A percentile compares a stretch with the other conserved stretches of the same genome.
Evolutionary conservation across 2,797 vertebrate genomes (phyloP).

Genomic region (Semotilus atromaculatus): DNA sequence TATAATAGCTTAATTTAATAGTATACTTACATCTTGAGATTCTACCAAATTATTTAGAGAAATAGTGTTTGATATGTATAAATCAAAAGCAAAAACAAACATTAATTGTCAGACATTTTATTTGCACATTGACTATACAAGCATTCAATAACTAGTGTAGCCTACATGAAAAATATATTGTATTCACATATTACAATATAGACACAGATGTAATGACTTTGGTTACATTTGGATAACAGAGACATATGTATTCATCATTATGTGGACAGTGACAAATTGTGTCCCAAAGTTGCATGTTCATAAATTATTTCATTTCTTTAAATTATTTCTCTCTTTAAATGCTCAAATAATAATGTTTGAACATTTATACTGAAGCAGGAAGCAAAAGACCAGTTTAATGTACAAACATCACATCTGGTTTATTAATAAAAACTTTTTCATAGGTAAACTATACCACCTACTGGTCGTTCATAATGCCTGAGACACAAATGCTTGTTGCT

Average conservation of each 20-base stretch:
- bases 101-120: not conserved
- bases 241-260: not conserved
- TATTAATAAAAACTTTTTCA: not conserved
- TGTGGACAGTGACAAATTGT: not conserved
- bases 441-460: conserved; percentile 53
- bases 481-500: not conserved
- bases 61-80: not conserved
- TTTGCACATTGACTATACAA: not conserved
- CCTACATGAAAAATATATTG: not conserved
- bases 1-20: not conserved
- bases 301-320: too few species aligned
- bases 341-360: not conserved
- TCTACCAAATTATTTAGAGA: not conserved
- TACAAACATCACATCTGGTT: conserved; percentile 21
- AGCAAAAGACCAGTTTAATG: conserved; percentile 27
- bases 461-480: conserved; percentile 47
- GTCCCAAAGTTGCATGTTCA: not conserved
- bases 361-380: not conserved
- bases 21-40: not conserved
- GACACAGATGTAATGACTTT: not conserved
- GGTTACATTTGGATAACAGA: not conserved
- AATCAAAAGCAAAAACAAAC: conserved; percentile 7
- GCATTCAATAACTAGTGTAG: not conserved
- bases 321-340: not conserved
- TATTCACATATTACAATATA: not conserved